Percentiles rank a stretch among this genome's conserved stretches.
Evolutionary conservation across 2,113 vertebrate genomes (phyloP).

Genomic region (Nycticebus coucang): DNA sequence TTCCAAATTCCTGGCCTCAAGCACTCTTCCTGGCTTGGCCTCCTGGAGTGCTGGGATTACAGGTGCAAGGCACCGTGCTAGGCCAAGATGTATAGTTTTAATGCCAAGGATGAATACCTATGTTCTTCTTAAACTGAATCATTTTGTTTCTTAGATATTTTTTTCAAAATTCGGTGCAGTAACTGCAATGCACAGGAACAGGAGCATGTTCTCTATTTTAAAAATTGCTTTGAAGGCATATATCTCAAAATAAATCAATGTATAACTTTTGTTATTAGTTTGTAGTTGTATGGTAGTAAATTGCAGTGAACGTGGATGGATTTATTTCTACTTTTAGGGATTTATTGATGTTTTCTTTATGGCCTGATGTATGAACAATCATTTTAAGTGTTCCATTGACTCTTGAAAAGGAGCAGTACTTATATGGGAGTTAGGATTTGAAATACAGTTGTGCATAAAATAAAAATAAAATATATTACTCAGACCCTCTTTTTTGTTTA

Average conservation of each 20-base stretch:
- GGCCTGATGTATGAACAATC: slow-evolving; percentile 70
- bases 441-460: slow-evolving; percentile 66
- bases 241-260: slow-evolving; percentile 73
- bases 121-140: not conserved
- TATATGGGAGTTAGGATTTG: slow-evolving; percentile 51
- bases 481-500: not conserved
- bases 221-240: slow-evolving; percentile 37
- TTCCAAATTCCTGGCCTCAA: too few species aligned
- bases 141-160: not conserved
- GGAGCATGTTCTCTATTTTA: slow-evolving; percentile 12
- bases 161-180: not conserved
- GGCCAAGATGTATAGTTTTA: not conserved
- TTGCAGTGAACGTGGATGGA: slow-evolving; percentile 50
- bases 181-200: not conserved
- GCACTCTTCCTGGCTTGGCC: too few species aligned
- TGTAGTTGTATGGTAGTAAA: slow-evolving; percentile 68
- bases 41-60: too few species aligned
- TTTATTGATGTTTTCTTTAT: slow-evolving; percentile 75
- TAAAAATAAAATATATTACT: slow-evolving; percentile 56
- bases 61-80: too few species aligned
- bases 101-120: not conserved
- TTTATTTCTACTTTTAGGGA: slow-evolving; percentile 72
- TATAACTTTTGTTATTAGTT: slow-evolving; percentile 73
- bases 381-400: slow-evolving; percentile 69
- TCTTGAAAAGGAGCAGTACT: slow-evolving; percentile 57